phyloP scores from a whole-genome alignment of 2,113 vertebrate species.

The Zosterops lateralis region DNA sequence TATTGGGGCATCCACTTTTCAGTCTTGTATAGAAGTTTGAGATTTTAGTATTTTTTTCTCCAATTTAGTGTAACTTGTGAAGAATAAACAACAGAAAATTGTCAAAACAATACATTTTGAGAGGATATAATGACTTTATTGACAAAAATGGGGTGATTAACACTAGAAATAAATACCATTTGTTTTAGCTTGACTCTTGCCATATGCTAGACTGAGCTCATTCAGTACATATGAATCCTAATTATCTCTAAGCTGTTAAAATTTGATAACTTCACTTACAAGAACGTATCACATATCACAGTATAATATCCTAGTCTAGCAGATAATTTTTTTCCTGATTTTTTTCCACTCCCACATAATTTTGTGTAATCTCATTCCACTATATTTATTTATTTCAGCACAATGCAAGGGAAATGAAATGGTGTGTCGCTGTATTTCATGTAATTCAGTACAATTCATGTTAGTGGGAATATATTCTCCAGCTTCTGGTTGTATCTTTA shows the following conservation, averaged over 20 bases:
- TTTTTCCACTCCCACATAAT: neutral
- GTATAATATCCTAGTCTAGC: neutral
- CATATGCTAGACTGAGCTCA: slow-evolving; percentile 10
- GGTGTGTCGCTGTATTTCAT: neutral
- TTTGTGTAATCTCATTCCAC: neutral
- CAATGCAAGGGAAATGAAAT: neutral
- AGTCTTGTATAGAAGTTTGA: neutral
- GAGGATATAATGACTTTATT: neutral
- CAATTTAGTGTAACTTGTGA: neutral
- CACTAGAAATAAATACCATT: neutral
- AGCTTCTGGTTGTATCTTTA: neutral
- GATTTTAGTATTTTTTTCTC: neutral
- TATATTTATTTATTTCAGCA: neutral
- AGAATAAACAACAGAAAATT: neutral
- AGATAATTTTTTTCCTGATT: neutral
- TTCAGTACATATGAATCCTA: neutral
- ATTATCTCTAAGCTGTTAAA: neutral
- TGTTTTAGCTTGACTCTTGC: neutral
- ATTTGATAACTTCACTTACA: neutral
- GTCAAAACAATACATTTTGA: neutral
- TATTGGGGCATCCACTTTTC: neutral
- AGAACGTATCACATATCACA: neutral
- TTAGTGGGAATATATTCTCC: neutral
- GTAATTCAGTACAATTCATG: neutral
- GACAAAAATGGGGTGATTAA: neutral